These are phyloP conservation scores for Lepidochrysops patricia DNA, from an alignment of 2,888 invertebrate genomes.

Conservation along the genomic window DNA sequence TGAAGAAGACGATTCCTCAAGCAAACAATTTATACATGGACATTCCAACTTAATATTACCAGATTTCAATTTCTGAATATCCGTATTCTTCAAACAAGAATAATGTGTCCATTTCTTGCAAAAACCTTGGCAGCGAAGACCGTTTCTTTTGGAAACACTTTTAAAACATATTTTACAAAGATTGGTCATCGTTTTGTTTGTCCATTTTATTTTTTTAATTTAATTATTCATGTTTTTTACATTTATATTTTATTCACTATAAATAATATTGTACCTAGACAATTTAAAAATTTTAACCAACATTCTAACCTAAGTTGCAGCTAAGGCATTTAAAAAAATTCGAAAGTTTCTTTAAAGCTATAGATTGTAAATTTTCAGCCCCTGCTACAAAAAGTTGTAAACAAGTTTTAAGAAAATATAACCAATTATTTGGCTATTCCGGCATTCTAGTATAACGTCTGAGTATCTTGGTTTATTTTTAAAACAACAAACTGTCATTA, in stretches of 20 bases:
- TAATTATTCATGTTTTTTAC: too few relatives aligned
- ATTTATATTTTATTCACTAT: too few relatives aligned
- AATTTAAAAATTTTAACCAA: too few relatives aligned
- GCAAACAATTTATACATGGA: constrained; percentile 41
- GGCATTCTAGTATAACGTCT: neutral
- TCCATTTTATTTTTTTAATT: constrained; percentile 9
- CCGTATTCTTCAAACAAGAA: constrained; percentile 40
- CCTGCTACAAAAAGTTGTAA: too few relatives aligned
- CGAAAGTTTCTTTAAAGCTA: too few relatives aligned
- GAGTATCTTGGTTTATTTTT: neutral
- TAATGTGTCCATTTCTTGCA: constrained; percentile 49
- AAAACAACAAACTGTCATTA: neutral
- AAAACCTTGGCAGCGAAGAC: constrained; percentile 46
- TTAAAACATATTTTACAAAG: constrained; percentile 44
- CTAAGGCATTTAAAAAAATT: too few relatives aligned
- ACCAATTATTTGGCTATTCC: neutral
- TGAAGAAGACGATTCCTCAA: neutral
- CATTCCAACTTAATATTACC: constrained; percentile 41
- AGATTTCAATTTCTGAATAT: constrained; percentile 41
- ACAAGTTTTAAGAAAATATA: too few relatives aligned
- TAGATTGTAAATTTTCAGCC: too few relatives aligned
- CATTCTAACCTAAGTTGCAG: too few relatives aligned
- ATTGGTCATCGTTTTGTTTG: constrained; percentile 30
- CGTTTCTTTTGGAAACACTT: constrained; percentile 36
- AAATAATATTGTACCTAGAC: too few relatives aligned